Evolutionary conservation across 2,113 vertebrate species (phyloP).

Genomic region (Spilogale gracilis): DNA sequence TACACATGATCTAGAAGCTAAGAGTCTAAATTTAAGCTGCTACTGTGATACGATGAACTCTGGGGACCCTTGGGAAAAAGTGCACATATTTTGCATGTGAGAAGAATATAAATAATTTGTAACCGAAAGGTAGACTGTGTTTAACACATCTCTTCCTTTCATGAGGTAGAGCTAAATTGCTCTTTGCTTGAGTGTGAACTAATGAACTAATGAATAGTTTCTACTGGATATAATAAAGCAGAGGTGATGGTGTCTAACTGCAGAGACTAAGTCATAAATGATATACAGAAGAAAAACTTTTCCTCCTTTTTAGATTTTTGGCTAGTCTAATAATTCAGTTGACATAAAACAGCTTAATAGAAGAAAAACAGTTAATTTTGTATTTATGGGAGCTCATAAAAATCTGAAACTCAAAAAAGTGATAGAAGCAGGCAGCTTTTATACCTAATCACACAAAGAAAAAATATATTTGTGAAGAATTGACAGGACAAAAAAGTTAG

Average conservation of each 20-base stretch:
- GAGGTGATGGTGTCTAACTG: background rate
- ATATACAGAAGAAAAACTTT: background rate
- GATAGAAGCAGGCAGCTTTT: background rate
- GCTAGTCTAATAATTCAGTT: background rate
- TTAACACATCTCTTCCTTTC: background rate
- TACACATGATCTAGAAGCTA: background rate
- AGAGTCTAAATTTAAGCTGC: background rate
- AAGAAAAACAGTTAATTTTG: background rate
- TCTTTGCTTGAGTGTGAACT: background rate
- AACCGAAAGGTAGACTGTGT: background rate
- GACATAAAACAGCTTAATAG: background rate
- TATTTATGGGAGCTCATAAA: background rate
- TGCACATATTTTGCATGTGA: background rate
- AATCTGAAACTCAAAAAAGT: background rate
- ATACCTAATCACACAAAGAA: background rate
- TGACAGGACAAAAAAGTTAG: background rate
- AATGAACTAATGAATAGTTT: background rate
- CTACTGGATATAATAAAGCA: background rate
- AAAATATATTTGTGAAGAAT: background rate
- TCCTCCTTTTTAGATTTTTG: background rate
- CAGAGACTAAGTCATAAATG: background rate
- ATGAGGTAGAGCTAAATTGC: background rate
- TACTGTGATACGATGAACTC: background rate
- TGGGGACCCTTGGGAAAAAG: background rate
- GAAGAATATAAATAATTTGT: background rate